phyloP scores from a whole-genome alignment of 2,113 vertebrate species.

The Petroica traversi region DNA sequence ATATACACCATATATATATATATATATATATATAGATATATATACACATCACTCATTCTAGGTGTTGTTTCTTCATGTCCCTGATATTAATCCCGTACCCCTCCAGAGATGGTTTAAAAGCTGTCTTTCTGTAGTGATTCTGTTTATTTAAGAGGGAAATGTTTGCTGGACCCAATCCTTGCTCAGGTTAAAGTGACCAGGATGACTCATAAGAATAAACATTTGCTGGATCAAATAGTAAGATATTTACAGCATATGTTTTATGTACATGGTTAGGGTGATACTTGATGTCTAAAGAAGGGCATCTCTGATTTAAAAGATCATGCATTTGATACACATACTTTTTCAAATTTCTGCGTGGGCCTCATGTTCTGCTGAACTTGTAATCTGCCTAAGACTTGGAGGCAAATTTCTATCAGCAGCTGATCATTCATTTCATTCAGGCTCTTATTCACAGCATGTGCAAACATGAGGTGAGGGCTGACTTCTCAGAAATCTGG shows the following conservation, averaged over 20 bases:
- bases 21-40: too few species aligned
- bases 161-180: not conserved
- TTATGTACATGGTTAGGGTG: not conserved
- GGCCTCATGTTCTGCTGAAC: not conserved
- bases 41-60: not conserved
- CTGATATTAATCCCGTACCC: not conserved
- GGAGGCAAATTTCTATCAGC: not conserved
- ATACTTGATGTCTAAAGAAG: not conserved
- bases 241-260: constrained; percentile 37
- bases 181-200: constrained; percentile 13
- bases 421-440: not conserved
- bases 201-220: constrained; percentile 39
- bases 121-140: not conserved
- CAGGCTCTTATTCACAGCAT: not conserved
- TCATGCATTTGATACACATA: not conserved
- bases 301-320: not conserved
- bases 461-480: not conserved
- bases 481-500: not conserved
- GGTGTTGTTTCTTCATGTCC: not conserved
- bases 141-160: not conserved
- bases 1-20: too few species aligned
- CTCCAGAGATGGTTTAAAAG: not conserved
- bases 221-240: constrained; percentile 11
- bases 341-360: not conserved
- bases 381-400: not conserved